Evolutionary conservation across 2,113 vertebrate species (phyloP).

Genomic region (Cyprinodon brontotheroides): DNA sequence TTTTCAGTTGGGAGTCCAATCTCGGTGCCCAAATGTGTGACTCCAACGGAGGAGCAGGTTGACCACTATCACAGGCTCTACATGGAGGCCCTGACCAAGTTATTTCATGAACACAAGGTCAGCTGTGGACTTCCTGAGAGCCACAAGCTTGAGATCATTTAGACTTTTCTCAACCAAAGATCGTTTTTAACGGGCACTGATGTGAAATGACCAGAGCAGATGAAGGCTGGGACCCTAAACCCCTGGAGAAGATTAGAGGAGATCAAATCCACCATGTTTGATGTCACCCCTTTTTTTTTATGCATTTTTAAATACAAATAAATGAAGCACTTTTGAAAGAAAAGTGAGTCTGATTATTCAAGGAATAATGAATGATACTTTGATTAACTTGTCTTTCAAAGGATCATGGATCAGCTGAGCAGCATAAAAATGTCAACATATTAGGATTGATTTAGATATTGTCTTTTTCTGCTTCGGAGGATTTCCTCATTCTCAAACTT

Average conservation of each 20-base stretch:
- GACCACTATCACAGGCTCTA: constrained; percentile 81
- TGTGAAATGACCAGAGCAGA: not conserved
- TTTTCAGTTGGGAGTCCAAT: constrained; percentile 83
- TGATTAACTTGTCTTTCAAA: too few species aligned
- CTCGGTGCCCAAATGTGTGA: constrained; percentile 59
- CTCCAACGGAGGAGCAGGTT: constrained; percentile 78
- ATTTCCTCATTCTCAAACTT: too few species aligned
- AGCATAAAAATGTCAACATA: too few species aligned
- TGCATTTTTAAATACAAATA: not conserved
- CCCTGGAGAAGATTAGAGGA: not conserved
- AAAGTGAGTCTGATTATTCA: not conserved
- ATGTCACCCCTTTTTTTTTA: not conserved
- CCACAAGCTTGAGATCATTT: constrained; percentile 77
- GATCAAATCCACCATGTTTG: not conserved
- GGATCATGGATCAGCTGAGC: too few species aligned
- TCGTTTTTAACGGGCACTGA: not conserved
- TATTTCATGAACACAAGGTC: constrained; percentile 84
- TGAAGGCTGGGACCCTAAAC: not conserved
- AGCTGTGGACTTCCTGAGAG: constrained; percentile 76
- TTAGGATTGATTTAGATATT: too few species aligned
- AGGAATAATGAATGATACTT: too few species aligned
- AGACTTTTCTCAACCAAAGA: constrained; percentile 27
- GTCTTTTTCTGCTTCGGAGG: too few species aligned
- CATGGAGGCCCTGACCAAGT: constrained; percentile 73
- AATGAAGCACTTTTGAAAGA: not conserved